These are phyloP conservation scores for Eilema caniola DNA, from an alignment of 2,888 invertebrate genomes.

Conservation along the genomic window DNA sequence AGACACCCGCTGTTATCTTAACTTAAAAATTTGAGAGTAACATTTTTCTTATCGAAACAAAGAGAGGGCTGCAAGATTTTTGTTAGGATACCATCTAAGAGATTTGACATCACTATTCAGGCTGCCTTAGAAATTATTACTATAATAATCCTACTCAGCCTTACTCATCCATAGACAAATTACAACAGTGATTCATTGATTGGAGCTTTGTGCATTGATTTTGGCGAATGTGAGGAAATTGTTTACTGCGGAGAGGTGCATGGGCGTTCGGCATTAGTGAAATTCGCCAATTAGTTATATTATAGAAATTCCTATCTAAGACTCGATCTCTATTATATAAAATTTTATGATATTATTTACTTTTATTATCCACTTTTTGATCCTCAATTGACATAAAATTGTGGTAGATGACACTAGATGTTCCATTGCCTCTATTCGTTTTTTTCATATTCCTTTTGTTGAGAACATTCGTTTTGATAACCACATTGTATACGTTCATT, in stretches of 20 bases:
- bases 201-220: slow-evolving; percentile 2
- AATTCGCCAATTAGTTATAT: not conserved
- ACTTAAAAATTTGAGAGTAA: too few relatives aligned
- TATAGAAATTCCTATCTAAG: not conserved
- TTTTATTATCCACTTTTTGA: too few relatives aligned
- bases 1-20: too few relatives aligned
- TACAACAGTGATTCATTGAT: not conserved
- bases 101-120: not conserved
- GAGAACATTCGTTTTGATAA: too few relatives aligned
- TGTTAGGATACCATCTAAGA: not conserved
- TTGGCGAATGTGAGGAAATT: not conserved
- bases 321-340: not conserved
- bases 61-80: too few relatives aligned
- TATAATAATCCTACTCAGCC: not conserved
- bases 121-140: not conserved
- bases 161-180: not conserved
- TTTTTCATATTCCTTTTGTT: too few relatives aligned
- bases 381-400: too few relatives aligned
- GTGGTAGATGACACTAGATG: too few relatives aligned
- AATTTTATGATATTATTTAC: not conserved
- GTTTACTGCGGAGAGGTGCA: not conserved
- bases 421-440: too few relatives aligned
- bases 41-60: too few relatives aligned
- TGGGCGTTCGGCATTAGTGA: not conserved
- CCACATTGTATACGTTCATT: too few relatives aligned